Conservation (phyloP, 2,888 invertebrate species). For the Netelia melanura region DNA sequence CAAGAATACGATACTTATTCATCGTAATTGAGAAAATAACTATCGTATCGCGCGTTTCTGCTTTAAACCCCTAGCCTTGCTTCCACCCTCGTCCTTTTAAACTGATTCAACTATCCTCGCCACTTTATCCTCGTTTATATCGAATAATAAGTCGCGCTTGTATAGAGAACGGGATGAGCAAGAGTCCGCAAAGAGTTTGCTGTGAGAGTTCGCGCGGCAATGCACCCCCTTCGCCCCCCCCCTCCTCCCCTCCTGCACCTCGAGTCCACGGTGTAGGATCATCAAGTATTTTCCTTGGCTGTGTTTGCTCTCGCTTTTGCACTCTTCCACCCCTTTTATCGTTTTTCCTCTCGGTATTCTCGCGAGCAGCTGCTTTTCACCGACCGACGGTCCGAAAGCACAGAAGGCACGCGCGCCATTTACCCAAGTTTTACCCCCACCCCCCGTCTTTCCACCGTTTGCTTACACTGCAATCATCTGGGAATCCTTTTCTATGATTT, state of each 20-base stretch:
- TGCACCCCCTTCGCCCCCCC: neutral
- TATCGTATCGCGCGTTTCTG: neutral
- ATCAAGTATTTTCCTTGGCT: slow-evolving; percentile 62
- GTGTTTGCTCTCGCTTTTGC: slow-evolving; percentile 55
- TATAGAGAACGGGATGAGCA: slow-evolving; percentile 16
- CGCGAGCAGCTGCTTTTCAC: slow-evolving; percentile 39
- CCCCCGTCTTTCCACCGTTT: slow-evolving; percentile 31
- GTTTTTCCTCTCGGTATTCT: slow-evolving; percentile 38
- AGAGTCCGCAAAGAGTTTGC: slow-evolving; percentile 26
- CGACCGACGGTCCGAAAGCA: slow-evolving; percentile 36
- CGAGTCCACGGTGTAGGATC: slow-evolving; percentile 40
- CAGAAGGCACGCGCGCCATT: slow-evolving; percentile 50
- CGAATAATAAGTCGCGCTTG: slow-evolving; percentile 36
- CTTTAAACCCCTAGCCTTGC: neutral
- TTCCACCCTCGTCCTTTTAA: neutral
- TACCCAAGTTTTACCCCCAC: slow-evolving; percentile 61
- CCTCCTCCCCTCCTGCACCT: neutral
- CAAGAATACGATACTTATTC: no score
- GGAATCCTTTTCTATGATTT: slow-evolving; percentile 52
- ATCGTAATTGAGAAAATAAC: no score
- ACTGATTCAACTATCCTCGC: slow-evolving; percentile 11
- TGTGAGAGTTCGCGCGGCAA: slow-evolving; percentile 6
- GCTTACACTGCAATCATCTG: slow-evolving; percentile 60
- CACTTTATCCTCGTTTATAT: slow-evolving; percentile 21
- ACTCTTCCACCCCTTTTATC: slow-evolving; percentile 34